Percentiles rank a stretch among this genome's conserved stretches.
Conservation (phyloP, 2,888 invertebrate species). For the Lepidochrysops patricia region DNA sequence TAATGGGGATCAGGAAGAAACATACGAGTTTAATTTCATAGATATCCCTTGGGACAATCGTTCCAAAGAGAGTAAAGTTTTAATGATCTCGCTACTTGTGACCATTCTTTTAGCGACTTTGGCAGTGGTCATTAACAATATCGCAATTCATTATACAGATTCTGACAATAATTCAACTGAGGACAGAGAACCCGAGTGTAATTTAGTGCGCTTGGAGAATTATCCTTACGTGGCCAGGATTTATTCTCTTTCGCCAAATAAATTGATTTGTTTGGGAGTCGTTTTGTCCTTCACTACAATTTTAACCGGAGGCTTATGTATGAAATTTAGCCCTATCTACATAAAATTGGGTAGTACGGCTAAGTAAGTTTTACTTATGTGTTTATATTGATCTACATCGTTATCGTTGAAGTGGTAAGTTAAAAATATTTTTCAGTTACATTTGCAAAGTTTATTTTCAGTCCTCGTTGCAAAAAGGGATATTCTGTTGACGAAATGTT, state of each 20-base stretch:
- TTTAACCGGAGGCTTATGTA: constrained; percentile 46
- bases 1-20: constrained; percentile 30
- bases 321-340: constrained; percentile 45
- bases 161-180: constrained; percentile 24
- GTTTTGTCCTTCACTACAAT: constrained; percentile 43
- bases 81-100: constrained; percentile 40
- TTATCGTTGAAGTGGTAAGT: too few relatives aligned
- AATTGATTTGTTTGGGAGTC: constrained; percentile 55
- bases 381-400: too few relatives aligned
- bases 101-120: constrained; percentile 43
- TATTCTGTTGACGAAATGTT: constrained; percentile 44
- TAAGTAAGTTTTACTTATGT: constrained; percentile 50
- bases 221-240: constrained; percentile 49
- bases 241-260: constrained; percentile 40
- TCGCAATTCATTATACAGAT: constrained; percentile 42
- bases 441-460: constrained; percentile 41
- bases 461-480: constrained; percentile 55
- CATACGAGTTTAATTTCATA: constrained; percentile 48
- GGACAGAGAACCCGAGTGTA: constrained; percentile 38
- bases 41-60: constrained; percentile 58
- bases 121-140: constrained; percentile 41
- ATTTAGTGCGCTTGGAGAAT: constrained; percentile 42
- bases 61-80: constrained; percentile 44
- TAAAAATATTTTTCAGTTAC: too few relatives aligned
- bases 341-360: constrained; percentile 41